Evolutionary conservation across 2,888 invertebrate genomes (phyloP).

Genomic region (Galeruca laticollis): DNA sequence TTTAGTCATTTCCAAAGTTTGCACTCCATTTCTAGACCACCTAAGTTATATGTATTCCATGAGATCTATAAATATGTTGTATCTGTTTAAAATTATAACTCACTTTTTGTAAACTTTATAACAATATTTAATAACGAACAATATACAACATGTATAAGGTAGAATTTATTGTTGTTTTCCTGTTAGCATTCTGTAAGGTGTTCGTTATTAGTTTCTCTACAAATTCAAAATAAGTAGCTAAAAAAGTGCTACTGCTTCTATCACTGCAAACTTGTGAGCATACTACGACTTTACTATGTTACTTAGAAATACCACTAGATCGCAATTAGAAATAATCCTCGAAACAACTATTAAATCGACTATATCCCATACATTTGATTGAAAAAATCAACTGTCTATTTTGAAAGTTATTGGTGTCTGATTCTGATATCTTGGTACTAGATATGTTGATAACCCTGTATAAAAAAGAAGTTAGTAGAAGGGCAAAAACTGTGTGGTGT

Average conservation of each 20-base stretch:
- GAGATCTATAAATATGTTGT: not conserved
- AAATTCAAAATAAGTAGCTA: constrained; percentile 35
- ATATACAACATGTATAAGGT: not conserved
- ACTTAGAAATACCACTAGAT: constrained; percentile 49
- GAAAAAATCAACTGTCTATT: too few relatives aligned
- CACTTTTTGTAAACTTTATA: not conserved
- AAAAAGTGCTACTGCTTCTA: constrained; percentile 36
- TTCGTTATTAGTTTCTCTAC: constrained; percentile 6
- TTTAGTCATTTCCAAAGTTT: too few relatives aligned
- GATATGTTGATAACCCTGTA: too few relatives aligned
- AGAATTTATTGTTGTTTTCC: not conserved
- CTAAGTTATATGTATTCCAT: too few relatives aligned
- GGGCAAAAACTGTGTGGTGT: too few relatives aligned
- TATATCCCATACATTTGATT: too few relatives aligned
- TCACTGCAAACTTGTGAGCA: constrained; percentile 60
- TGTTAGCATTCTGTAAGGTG: not conserved
- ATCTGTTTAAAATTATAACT: not conserved
- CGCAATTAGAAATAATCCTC: constrained; percentile 4
- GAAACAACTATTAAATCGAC: not conserved
- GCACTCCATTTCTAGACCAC: too few relatives aligned
- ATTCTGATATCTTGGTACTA: too few relatives aligned
- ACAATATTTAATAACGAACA: constrained; percentile 3
- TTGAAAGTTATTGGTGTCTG: too few relatives aligned
- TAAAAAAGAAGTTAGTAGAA: too few relatives aligned
- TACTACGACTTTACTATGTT: constrained; percentile 58